These are phyloP conservation scores for Nipponacmea schrenckii DNA, from an alignment of 2,888 invertebrate species.

Conservation along the genomic window DNA sequence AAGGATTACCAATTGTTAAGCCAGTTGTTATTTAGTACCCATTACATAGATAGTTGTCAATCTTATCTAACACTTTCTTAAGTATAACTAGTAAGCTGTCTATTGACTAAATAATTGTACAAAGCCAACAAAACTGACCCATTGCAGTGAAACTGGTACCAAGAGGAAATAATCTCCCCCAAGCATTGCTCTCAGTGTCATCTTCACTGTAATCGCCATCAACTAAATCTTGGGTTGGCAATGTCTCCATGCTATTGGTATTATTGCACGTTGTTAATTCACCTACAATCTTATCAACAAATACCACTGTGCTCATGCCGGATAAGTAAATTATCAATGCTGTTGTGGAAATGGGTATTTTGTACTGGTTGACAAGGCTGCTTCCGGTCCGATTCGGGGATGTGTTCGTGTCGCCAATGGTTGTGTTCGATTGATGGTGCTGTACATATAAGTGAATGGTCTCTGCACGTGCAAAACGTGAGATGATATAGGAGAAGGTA, in stretches of 20 bases:
- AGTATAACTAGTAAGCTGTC: neutral
- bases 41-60: too few species aligned
- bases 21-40: too few species aligned
- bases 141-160: slow-evolving; percentile 57
- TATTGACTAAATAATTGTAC: neutral
- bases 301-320: slow-evolving; percentile 6
- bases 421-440: too few species aligned
- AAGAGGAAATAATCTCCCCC: slow-evolving; percentile 63
- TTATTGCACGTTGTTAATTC: neutral
- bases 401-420: too few species aligned
- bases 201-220: slow-evolving; percentile 57
- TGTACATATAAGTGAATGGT: too few species aligned
- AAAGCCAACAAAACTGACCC: slow-evolving; percentile 27
- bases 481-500: too few species aligned
- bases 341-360: too few species aligned
- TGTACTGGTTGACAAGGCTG: too few species aligned
- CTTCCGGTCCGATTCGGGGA: too few species aligned
- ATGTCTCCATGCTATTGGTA: slow-evolving; percentile 45
- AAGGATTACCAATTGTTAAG: too few species aligned
- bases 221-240: slow-evolving; percentile 56
- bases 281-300: neutral
- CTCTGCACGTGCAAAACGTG: too few species aligned
- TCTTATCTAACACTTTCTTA: neutral
- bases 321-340: neutral
- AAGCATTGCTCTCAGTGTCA: slow-evolving; percentile 40